These are phyloP conservation scores for Collichthys lucidus DNA, from an alignment of 2,113 vertebrate species.

Conservation along the genomic window DNA sequence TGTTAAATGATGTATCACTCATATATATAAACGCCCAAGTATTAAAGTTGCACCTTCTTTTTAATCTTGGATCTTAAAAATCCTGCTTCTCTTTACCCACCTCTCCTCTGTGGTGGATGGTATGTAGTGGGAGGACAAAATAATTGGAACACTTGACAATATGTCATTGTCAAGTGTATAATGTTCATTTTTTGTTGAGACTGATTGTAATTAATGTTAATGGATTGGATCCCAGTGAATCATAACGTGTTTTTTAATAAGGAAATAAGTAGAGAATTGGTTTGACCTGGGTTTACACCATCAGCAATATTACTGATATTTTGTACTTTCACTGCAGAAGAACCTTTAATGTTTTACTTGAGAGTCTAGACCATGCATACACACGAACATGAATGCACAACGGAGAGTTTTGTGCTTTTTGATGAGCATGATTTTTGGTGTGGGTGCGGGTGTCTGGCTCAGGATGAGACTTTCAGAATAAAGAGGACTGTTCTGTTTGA, in stretches of 20 bases:
- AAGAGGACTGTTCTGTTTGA: slow-evolving; percentile 69
- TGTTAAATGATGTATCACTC: not conserved
- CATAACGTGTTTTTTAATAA: not conserved
- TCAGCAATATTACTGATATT: not conserved
- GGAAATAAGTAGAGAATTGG: not conserved
- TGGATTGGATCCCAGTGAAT: not conserved
- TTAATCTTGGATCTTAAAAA: not conserved
- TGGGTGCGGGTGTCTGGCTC: slow-evolving; percentile 55
- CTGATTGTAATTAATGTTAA: not conserved
- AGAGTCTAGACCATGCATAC: not conserved
- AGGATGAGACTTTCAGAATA: slow-evolving; percentile 53
- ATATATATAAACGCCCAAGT: not conserved
- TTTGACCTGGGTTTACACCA: slow-evolving; percentile 4
- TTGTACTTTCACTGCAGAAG: not conserved
- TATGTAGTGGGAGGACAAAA: not conserved
- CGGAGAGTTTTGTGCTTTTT: slow-evolving; percentile 4
- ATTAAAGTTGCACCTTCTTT: not conserved
- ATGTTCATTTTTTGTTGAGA: not conserved
- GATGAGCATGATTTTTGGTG: slow-evolving; percentile 15
- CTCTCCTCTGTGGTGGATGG: not conserved
- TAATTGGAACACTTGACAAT: slow-evolving; percentile 10
- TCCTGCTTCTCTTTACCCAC: not conserved
- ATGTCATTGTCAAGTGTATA: not conserved
- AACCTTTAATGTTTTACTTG: slow-evolving; percentile 25
- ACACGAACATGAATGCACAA: not conserved